Percentiles rank a stretch among this genome's conserved stretches.
Conservation (phyloP, 2,888 invertebrate species). For the Drosophila monieri region DNA sequence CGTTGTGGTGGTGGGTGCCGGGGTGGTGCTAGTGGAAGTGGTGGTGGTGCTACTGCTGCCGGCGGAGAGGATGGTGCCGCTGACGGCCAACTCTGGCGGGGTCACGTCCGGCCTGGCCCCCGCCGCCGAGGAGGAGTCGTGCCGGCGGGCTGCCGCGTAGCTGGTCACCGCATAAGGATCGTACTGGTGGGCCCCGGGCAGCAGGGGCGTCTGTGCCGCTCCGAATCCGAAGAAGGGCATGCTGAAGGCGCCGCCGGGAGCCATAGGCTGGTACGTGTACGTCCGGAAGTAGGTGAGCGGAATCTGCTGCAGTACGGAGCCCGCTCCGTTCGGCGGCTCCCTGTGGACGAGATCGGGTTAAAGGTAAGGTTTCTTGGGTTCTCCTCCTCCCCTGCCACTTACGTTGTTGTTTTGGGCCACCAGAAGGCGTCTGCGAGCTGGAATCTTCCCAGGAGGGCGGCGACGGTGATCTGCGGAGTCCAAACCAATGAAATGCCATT, state of each 20-base stretch:
- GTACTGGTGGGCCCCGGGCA: constrained; percentile 49
- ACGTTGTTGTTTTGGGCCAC: constrained; percentile 78
- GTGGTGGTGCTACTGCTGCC: constrained; percentile 17
- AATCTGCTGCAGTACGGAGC: constrained; percentile 78
- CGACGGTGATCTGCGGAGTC: constrained; percentile 38
- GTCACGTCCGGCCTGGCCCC: constrained; percentile 50
- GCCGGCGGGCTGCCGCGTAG: constrained; percentile 62
- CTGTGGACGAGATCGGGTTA: constrained; percentile 41
- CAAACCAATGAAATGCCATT: background rate
- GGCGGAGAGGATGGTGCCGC: constrained; percentile 5
- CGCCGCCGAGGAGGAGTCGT: constrained; percentile 32
- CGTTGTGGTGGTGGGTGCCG: constrained; percentile 54
- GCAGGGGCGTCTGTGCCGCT: constrained; percentile 68
- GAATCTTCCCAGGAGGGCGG: constrained; percentile 16
- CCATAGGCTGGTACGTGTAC: constrained; percentile 82
- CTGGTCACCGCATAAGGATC: constrained; percentile 68
- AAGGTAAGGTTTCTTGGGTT: rapidly evolving
- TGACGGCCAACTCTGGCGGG: constrained; percentile 43
- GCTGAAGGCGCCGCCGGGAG: constrained; percentile 65
- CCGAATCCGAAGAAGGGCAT: constrained; percentile 77
- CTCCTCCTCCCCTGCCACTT: constrained; percentile 42
- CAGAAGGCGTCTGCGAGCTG: constrained; percentile 67
- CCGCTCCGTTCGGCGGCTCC: constrained; percentile 55
- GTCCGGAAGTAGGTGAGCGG: constrained; percentile 83
- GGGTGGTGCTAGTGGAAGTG: constrained; percentile 36